Conservation (phyloP, 1,140 invertebrate genomes). For the Hermetia illucens region DNA sequence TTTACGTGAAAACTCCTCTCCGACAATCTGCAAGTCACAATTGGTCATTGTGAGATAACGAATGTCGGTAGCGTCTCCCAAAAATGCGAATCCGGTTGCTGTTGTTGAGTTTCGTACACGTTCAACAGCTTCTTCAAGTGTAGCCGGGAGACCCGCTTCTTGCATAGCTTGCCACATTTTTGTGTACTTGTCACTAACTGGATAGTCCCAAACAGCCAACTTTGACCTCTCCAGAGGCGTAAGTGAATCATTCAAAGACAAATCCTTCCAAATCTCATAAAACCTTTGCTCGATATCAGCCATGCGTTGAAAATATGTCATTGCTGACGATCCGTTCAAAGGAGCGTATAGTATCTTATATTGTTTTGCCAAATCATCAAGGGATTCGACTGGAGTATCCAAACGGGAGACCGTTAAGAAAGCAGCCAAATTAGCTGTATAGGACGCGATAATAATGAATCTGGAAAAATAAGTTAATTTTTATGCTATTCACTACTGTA, state of each 20-base stretch:
- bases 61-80: conserved; percentile 88
- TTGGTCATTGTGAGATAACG: conserved; percentile 72
- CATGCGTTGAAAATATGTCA: conserved; percentile 93
- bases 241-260: conserved; percentile 88
- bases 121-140: conserved; percentile 59
- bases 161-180: conserved; percentile 98
- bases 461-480: conserved; percentile 11
- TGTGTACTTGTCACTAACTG: conserved; percentile 94
- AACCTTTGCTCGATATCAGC: conserved; percentile 87
- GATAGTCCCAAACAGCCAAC: conserved; percentile 97
- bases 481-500: too few species aligned
- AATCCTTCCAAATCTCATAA: conserved; percentile 97
- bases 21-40: conserved; percentile 80
- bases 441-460: conserved; percentile 96
- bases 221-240: conserved; percentile 79
- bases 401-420: conserved; percentile 85
- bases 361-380: conserved; percentile 87
- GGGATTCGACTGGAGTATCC: conserved; percentile 80
- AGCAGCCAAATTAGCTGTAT: conserved; percentile 92
- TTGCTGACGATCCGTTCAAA: conserved; percentile 57
- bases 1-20: conserved; percentile 93
- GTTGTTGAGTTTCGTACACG: conserved; percentile 60
- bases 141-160: conserved; percentile 66
- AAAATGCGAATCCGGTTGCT: conserved; percentile 75
- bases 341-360: conserved; percentile 93